phyloP scores from a whole-genome alignment of 2,888 invertebrate genomes.

The Tethea ocularis region DNA sequence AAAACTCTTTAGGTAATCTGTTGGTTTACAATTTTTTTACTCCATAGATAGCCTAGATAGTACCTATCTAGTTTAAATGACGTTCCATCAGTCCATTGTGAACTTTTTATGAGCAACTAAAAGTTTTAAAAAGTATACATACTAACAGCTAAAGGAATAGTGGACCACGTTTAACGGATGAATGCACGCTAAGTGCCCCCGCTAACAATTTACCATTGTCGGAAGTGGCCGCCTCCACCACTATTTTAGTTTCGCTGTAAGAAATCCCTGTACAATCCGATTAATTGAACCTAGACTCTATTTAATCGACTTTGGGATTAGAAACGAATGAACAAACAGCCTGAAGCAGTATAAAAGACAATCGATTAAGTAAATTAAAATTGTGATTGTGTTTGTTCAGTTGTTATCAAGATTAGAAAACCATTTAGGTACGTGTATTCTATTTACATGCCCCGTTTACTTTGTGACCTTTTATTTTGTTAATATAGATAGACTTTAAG shows the following conservation, averaged over 20 bases:
- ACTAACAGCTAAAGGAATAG: not conserved
- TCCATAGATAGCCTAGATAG: no score
- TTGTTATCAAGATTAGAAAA: not conserved
- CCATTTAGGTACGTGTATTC: not conserved
- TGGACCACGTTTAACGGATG: constrained; percentile 6
- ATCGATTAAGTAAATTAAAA: constrained; percentile 2
- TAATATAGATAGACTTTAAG: not conserved
- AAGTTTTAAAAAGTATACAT: not conserved
- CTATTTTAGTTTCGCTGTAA: constrained; percentile 35
- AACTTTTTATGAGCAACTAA: no score
- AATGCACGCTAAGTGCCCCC: constrained; percentile 7
- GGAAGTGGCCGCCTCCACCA: constrained; percentile 13
- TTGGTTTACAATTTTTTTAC: no score
- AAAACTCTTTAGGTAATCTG: no score
- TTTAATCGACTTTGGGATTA: constrained; percentile 43
- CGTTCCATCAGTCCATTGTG: no score
- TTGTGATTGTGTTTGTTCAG: constrained; percentile 1
- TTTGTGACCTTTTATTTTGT: not conserved
- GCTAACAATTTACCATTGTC: constrained; percentile 7
- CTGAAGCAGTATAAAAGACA: constrained; percentile 24
- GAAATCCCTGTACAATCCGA: constrained; percentile 32
- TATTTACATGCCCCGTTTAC: not conserved
- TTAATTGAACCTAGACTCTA: constrained; percentile 39
- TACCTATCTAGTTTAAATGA: no score
- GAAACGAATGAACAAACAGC: constrained; percentile 29